A percentile compares a stretch with the other conserved stretches of the same genome.
phyloP scores from a whole-genome alignment of 2,888 invertebrate species.

The Scaptomyza polygonia region DNA sequence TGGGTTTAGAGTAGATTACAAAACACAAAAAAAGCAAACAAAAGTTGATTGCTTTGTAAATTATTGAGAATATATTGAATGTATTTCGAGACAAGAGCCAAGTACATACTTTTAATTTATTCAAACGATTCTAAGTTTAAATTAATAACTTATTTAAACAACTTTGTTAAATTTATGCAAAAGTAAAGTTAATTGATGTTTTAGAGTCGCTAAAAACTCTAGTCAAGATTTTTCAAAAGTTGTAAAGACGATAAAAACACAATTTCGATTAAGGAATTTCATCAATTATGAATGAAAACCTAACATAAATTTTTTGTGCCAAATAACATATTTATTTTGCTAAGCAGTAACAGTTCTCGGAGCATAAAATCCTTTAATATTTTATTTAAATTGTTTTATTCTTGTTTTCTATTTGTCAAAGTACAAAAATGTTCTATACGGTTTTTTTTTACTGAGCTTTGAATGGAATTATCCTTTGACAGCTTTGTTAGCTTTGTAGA shows the following conservation, averaged over 20 bases:
- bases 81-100: neutral
- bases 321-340: too few species aligned
- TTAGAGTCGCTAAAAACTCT: neutral
- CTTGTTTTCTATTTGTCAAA: too few species aligned
- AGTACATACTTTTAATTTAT: neutral
- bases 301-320: too few species aligned
- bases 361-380: too few species aligned
- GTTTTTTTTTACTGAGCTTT: too few species aligned
- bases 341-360: too few species aligned
- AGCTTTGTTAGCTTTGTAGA: too few species aligned
- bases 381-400: too few species aligned
- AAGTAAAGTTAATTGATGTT: neutral
- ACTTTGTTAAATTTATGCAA: neutral
- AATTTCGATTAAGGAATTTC: neutral
- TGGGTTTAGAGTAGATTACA: neutral
- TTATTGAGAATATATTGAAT: neutral
- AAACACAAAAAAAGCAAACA: neutral
- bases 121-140: neutral
- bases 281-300: neutral
- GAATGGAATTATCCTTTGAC: too few species aligned
- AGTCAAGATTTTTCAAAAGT: neutral
- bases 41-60: neutral
- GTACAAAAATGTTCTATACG: too few species aligned
- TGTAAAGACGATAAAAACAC: neutral
- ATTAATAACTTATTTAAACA: neutral